Evolutionary conservation across 2,113 vertebrate species (phyloP).

Genomic region (Dasyurus viverrinus): DNA sequence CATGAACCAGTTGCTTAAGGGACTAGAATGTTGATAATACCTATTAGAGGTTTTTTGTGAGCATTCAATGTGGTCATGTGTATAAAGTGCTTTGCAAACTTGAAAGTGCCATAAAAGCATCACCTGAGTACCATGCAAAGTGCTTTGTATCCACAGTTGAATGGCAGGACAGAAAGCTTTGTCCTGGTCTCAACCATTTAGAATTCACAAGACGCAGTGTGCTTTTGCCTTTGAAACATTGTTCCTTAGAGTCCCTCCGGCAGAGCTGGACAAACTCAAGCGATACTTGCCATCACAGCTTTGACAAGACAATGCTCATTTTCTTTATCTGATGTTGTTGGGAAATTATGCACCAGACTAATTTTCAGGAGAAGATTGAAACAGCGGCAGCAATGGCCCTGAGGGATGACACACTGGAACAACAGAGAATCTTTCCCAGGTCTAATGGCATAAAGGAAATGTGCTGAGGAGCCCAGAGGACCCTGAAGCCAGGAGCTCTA

Average conservation of each 20-base stretch:
- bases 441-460: neutral
- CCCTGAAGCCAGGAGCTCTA: neutral
- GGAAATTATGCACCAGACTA: conserved; percentile 4
- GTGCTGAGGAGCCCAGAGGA: neutral
- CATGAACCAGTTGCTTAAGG: neutral
- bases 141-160: neutral
- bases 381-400: neutral
- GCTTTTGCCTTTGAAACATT: neutral
- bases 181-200: neutral
- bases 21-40: neutral
- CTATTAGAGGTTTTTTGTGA: neutral
- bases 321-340: neutral
- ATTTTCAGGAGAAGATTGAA: neutral
- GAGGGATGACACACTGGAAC: neutral
- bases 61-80: neutral
- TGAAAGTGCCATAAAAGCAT: neutral
- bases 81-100: neutral
- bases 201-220: neutral
- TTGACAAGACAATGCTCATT: neutral
- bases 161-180: neutral
- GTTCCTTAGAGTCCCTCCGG: neutral
- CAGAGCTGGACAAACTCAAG: conserved; percentile 3
- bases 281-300: neutral
- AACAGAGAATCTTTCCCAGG: neutral
- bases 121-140: neutral